A percentile compares a stretch with the other conserved stretches of the same genome.
phyloP scores from a whole-genome alignment of 2,113 vertebrate genomes.

The Turdus rufiventris region DNA sequence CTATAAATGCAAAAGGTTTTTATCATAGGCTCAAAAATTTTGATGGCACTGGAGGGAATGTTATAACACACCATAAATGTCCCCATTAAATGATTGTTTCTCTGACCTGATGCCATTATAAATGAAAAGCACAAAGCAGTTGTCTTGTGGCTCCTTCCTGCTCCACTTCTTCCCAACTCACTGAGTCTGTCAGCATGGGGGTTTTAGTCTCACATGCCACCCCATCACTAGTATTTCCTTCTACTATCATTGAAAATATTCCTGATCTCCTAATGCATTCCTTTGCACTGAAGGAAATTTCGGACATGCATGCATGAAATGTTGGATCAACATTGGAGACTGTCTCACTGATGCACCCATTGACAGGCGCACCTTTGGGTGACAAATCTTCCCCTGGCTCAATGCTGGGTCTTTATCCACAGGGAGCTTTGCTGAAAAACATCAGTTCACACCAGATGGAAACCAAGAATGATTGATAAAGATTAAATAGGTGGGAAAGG shows the following conservation, averaged over 20 bases:
- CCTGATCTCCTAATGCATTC: not conserved
- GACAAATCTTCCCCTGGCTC: not conserved
- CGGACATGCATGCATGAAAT: fast-evolving
- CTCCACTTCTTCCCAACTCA: not conserved
- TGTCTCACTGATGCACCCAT: not conserved
- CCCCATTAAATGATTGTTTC: not conserved
- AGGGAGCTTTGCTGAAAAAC: not conserved
- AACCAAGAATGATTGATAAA: not conserved
- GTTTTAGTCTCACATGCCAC: not conserved
- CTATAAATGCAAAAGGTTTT: constrained; percentile 9
- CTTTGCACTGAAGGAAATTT: not conserved
- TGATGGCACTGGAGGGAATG: not conserved
- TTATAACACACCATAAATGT: not conserved
- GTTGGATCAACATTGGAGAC: not conserved
- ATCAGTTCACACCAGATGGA: not conserved
- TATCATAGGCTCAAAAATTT: not conserved
- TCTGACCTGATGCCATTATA: not conserved
- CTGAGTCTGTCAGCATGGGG: not conserved
- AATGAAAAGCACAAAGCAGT: not conserved
- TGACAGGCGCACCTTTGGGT: not conserved
- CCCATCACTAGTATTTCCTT: not conserved
- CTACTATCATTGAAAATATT: not conserved
- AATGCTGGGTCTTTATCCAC: not conserved
- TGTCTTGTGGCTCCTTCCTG: not conserved
- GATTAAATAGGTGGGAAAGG: not conserved